A percentile compares a stretch with the other conserved stretches of the same genome.
phyloP scores from a whole-genome alignment of 1,140 invertebrate genomes.

The Zelostemma sp. region DNA sequence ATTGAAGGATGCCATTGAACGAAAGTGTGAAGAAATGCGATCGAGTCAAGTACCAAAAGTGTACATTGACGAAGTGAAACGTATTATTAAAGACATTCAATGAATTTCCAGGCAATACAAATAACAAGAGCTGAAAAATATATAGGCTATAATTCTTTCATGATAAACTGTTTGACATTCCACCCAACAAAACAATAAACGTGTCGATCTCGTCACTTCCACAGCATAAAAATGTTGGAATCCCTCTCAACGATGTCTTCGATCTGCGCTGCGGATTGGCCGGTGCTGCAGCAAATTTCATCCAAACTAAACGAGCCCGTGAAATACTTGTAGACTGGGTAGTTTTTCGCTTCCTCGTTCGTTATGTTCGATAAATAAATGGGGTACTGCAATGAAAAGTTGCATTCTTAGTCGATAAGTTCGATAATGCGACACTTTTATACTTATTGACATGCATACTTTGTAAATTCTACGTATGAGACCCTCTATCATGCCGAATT shows the following conservation, averaged over 20 bases:
- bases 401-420: too few relatives aligned
- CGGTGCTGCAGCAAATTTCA: conserved; percentile 90
- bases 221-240: conserved; percentile 85
- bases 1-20: conserved; percentile 72
- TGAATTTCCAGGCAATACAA: conserved; percentile 17
- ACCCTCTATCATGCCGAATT: conserved; percentile 90
- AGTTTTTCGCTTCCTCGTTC: conserved; percentile 58
- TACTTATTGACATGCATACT: too few relatives aligned
- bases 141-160: too few relatives aligned
- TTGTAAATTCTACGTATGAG: conserved; percentile 88
- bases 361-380: conserved; percentile 67
- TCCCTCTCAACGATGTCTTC: conserved; percentile 90
- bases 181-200: too few relatives aligned
- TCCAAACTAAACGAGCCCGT: conserved; percentile 86
- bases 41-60: conserved; percentile 59
- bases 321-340: conserved; percentile 75
- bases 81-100: conserved; percentile 58
- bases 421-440: too few relatives aligned
- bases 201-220: too few relatives aligned
- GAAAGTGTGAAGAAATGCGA: conserved; percentile 74
- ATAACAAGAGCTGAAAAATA: too few relatives aligned
- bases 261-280: conserved; percentile 83
- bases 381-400: conserved; percentile 53
- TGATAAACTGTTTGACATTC: too few relatives aligned
- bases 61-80: conserved; percentile 64